Base-by-base conservation (phyloP, 2,888 invertebrate genomes). In the Strigamia transsilvanica region DNA sequence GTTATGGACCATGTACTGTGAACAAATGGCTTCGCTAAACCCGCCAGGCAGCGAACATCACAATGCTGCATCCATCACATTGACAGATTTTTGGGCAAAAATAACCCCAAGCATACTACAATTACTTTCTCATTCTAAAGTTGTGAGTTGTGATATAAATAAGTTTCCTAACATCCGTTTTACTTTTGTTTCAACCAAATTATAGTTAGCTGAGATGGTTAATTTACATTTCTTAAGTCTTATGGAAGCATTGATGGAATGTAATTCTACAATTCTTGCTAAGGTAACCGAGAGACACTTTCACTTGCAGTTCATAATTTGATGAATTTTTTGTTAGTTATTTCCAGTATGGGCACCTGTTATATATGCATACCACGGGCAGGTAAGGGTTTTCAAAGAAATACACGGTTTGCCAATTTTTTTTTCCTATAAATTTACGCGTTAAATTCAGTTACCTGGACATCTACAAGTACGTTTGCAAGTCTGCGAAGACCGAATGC, bases 81-180 rank as follows among this genome's bases (percentile, higher is more conserved):
- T 99, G 82, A 93, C 98, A 85, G 98, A 99, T 90, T 99, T 99
- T 91, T 99, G 99, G 99, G 95, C 96, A 80, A 95, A 98, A 89
- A 94, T 99, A 7, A 98, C 99, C 56, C 99, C 99, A 0, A 95
- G 94, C 84, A 93, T 99, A 83, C 90, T 99, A 84, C 97, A 98
- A 87, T 90, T 99, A 82, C 93, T 99, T 51, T 93, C 94, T 13
- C 94, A 95, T 87, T 94, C 97, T 13, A 98, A 95, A 91, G 92
- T 95, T 88, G 95, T 96, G 86, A 91, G 92, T 89, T 34, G n/a
- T 42, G 5, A 46, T 9, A 34, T 18, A 79, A 12, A 5, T 10
- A 32, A 3, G 21, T 18, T 10, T 73, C 1, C 27, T 77, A 23
- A 23, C 18, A n/a, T 3, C 2, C 18, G 2, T 73, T 73, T 66